Evolutionary conservation across 2,888 invertebrate species (phyloP).

Genomic region (Emesis russula): DNA sequence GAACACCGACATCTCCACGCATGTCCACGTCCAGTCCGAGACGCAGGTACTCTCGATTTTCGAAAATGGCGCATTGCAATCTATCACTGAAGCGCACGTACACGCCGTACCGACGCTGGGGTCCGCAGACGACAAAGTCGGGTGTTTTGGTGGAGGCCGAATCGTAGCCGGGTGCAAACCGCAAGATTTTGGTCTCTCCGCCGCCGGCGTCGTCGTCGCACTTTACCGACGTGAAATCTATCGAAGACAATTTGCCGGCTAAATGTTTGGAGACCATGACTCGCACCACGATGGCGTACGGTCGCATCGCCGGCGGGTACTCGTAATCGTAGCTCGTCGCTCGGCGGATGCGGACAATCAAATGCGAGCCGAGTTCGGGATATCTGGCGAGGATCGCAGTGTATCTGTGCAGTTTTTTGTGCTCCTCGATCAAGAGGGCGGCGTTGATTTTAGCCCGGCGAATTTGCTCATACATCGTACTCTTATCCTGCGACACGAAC

Average conservation of each 20-base stretch:
- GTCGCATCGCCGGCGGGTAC: slow-evolving; percentile 21
- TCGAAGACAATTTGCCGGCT: slow-evolving; percentile 26
- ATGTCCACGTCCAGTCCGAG: slow-evolving; percentile 18
- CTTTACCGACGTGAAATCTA: slow-evolving; percentile 22
- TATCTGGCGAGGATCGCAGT: slow-evolving; percentile 31
- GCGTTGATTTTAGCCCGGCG: slow-evolving; percentile 24
- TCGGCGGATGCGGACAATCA: too few relatives aligned
- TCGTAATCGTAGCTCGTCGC: too few relatives aligned
- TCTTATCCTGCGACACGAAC: not conserved
- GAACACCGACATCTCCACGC: slow-evolving; percentile 9
- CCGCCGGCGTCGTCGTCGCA: not conserved
- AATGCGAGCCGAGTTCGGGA: not conserved
- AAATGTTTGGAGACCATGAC: slow-evolving; percentile 33
- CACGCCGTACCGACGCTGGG: slow-evolving; percentile 23
- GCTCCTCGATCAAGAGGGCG: slow-evolving; percentile 28
- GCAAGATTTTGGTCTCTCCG: slow-evolving; percentile 17
- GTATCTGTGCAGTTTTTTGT: slow-evolving; percentile 35
- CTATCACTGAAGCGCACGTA: too few relatives aligned
- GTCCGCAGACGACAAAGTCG: slow-evolving; percentile 29
- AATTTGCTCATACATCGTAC: slow-evolving; percentile 27
- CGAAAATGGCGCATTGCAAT: slow-evolving; percentile 20
- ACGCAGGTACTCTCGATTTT: slow-evolving; percentile 20
- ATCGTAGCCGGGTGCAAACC: slow-evolving; percentile 28
- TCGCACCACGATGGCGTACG: slow-evolving; percentile 35
- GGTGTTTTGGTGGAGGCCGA: slow-evolving; percentile 29